phyloP scores from a whole-genome alignment of 1,140 invertebrate genomes.

The Luehdorfia chinensis region DNA sequence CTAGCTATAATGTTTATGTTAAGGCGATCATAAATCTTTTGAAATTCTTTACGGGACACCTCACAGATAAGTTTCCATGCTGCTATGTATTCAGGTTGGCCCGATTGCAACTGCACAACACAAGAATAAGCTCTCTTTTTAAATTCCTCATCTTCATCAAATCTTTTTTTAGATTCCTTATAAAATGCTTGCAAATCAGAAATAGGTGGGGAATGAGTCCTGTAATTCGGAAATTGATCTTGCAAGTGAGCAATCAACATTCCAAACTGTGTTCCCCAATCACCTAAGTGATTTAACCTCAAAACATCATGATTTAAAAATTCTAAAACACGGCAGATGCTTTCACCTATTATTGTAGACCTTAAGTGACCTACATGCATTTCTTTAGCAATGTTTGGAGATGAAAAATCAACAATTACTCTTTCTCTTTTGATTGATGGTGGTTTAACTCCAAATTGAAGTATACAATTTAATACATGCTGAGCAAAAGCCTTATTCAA shows the following conservation, averaged over 20 bases:
- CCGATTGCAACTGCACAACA: constrained; percentile 95
- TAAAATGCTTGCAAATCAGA: constrained; percentile 93
- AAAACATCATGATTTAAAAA: constrained; percentile 96
- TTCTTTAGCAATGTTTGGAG: constrained; percentile 99
- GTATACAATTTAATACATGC: constrained; percentile 80
- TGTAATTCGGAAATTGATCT: constrained; percentile 95
- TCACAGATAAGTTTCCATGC: constrained; percentile 98
- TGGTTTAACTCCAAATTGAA: constrained; percentile 85
- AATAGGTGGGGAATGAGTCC: constrained; percentile 91
- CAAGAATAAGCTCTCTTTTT: constrained; percentile 96
- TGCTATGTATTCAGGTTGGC: constrained; percentile 89
- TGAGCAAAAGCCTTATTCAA: constrained; percentile 85
- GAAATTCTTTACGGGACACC: constrained; percentile 94
- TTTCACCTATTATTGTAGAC: constrained; percentile 98
- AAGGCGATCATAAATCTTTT: constrained; percentile 88
- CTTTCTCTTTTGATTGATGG: constrained; percentile 82
- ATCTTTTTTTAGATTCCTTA: constrained; percentile 95
- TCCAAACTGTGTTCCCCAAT: constrained; percentile 99
- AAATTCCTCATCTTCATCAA: constrained; percentile 96
- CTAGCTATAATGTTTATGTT: constrained; percentile 87
- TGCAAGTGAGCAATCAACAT: constrained; percentile 98
- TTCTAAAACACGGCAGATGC: constrained; percentile 93
- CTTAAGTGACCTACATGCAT: constrained; percentile 99
- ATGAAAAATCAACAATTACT: constrained; percentile 97
- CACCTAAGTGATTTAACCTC: constrained; percentile 97